These are phyloP conservation scores for Rousettus leschenaultii DNA, from an alignment of 2,113 vertebrate species.

Conservation along the genomic window DNA sequence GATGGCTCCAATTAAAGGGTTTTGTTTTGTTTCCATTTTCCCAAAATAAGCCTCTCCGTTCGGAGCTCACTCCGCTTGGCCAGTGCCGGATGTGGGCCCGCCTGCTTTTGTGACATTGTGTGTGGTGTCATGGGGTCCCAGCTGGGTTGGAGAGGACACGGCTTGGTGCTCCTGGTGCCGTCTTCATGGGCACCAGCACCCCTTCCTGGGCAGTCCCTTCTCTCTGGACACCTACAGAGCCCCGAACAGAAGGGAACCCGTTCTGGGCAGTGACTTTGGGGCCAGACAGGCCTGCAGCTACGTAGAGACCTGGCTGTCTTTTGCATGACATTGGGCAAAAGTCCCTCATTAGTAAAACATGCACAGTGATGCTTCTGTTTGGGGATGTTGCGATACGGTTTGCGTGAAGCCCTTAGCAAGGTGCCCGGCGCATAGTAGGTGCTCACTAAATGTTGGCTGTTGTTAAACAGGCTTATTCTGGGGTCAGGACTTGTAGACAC, in stretches of 20 bases:
- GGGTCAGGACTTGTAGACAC: neutral
- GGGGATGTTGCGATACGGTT: accelerated
- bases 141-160: neutral
- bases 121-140: neutral
- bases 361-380: accelerated
- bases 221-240: neutral
- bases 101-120: neutral
- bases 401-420: neutral
- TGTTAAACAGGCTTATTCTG: neutral
- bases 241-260: accelerated
- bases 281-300: neutral
- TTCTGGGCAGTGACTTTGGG: neutral
- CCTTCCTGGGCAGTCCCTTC: neutral
- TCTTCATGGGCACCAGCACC: neutral
- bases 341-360: accelerated
- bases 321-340: accelerated
- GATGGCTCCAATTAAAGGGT: constrained; percentile 71
- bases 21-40: constrained; percentile 73
- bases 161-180: neutral
- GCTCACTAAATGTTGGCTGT: neutral
- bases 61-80: neutral
- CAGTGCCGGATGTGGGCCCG: constrained; percentile 43
- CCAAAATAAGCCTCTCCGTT: constrained; percentile 61
- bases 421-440: neutral
- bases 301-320: neutral